phyloP scores from a whole-genome alignment of 2,888 invertebrate genomes.

The Drosophila sordidula region DNA sequence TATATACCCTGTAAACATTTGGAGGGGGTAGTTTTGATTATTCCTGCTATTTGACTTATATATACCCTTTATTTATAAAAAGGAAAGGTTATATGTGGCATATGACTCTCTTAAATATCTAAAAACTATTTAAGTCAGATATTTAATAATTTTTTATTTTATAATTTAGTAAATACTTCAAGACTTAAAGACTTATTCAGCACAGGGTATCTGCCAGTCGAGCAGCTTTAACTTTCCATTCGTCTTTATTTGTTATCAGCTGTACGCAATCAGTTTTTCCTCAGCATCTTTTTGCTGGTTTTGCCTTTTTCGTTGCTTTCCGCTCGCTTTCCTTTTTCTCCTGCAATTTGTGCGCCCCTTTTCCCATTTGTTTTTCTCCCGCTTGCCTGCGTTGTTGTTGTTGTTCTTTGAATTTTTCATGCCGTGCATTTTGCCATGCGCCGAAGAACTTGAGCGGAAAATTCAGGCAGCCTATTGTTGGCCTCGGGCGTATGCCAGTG shows the following conservation, averaged over 20 bases:
- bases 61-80: background rate
- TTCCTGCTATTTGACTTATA: background rate
- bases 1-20: constrained; percentile 8
- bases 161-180: background rate
- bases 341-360: constrained; percentile 34
- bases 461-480: constrained; percentile 52
- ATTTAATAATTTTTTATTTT: no score
- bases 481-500: background rate
- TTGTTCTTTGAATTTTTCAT: constrained; percentile 52
- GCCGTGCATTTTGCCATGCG: constrained; percentile 38
- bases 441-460: constrained; percentile 53
- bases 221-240: background rate
- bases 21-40: no score
- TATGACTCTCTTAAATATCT: no score
- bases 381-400: constrained; percentile 17
- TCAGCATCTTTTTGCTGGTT: constrained; percentile 24
- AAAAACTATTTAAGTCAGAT: no score
- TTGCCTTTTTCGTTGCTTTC: constrained; percentile 13
- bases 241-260: constrained; percentile 40
- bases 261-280: constrained; percentile 40
- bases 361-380: constrained; percentile 39
- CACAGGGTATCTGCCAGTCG: constrained; percentile 5
- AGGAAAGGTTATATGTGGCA: no score
- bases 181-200: background rate
- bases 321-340: background rate